Evolutionary conservation across 2,888 invertebrate genomes (phyloP), one percentile per base, ranked within the genome.

Genomic region (Aspidiotus destructor): DNA sequence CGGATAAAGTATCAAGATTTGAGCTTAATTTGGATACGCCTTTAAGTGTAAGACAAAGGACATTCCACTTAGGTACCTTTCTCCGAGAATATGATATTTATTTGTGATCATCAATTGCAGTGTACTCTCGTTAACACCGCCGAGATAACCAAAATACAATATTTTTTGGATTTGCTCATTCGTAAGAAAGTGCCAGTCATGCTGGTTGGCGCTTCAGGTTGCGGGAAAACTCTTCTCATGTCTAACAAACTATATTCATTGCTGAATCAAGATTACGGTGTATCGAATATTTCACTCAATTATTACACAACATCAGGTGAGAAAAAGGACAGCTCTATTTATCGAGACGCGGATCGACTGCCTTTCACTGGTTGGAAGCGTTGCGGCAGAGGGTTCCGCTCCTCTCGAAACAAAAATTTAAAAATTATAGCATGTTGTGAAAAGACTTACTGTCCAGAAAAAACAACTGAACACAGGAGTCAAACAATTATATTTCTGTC

Each of bases 171-270:
- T 77, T 77, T 92, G 72, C 79, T 96, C 68, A 84, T 95, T 74
- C 81, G 83, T 6, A 86, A 84, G 72, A 83, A 84, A 73, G 86
- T 88, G 74, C 94, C 96, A 0, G 84, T 94, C 5, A 94, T 96
- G 95, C 77, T 96, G 71, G 89, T 95, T 2, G 95, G 94, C 1
- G 83, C 84, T 16, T 89, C 92, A 0, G 95, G 95, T 3, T 88
- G 89, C 70, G 96, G 96, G 8, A 96, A 96, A 80, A 90, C 91
- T 62, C 92, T 95, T n/a, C 84, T 93, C 60, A 86, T 95, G 70
- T 85, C 86, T 53, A 91, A 92, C 70, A 93, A 92, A 76, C 81
- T 96, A 13, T 82, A 83, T 71, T 78, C 82, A 0, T 77, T 96
- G 44, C 80, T 88, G 0, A 88, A 90, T 9, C 86, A 85, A 54